Evolutionary conservation across 2,113 vertebrate genomes (phyloP), one percentile per base, ranked within the genome.

Genomic region (Piprites chloris): DNA sequence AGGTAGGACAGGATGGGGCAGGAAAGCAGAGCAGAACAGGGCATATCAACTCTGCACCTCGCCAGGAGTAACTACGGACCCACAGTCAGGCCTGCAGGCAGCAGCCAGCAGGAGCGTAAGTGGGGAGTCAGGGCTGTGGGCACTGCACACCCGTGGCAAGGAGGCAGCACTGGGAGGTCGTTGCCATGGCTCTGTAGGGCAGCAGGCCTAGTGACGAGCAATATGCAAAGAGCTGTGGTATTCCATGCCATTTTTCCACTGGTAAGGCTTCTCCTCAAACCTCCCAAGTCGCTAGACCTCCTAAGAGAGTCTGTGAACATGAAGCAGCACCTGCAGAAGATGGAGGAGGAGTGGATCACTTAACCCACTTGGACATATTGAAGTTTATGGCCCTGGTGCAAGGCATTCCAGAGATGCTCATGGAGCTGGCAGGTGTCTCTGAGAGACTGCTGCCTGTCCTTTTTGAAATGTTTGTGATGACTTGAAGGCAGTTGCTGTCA

Each of bases 21-120:
- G 8, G 42, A 35, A 44, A 9, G 9, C 46, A 53, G 39, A 28
- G 6, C 35, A 72, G 17, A 42, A 4, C 14, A 50, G 44, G 30
- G 35, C 16, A 27, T 3, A 6, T 0, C 9, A 35, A 49, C 56
- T 55, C 49, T 47, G 56, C 6, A 5, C 21, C 71, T 65, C 42
- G 13, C 8, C 0, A 0, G 19, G 26, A 58, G 10, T 1, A 5
- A 39, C 12, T 10, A 30, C 0, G 3, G 24, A 17, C 8, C 22
- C 7, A 0, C 0, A 0, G 13, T 2, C 12, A 9, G 2, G 47
- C 22, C 1, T 2, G 0, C 17, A 30, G 16, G 7, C 14, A 83
- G 27, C 18, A 11, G 39, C 9, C 0, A 6, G 14, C 5, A 5
- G 37, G 12, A n/a, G 30, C 3, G 2, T 2, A 56, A 21, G 32